Evolutionary conservation across 2,888 invertebrate species (phyloP).

Genomic region (Ophioninae sp.): DNA sequence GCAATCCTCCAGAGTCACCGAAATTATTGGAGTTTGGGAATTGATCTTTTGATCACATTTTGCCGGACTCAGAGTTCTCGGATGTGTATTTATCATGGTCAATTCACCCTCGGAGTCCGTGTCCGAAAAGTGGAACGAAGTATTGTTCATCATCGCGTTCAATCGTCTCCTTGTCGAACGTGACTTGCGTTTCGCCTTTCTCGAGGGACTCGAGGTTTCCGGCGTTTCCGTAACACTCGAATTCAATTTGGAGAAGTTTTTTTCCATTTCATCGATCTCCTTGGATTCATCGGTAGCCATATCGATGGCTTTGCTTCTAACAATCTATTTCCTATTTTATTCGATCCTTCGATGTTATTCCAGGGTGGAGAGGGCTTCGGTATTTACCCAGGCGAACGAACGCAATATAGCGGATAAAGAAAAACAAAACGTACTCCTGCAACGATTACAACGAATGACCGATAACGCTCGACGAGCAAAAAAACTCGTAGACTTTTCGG

Average conservation of each 20-base stretch:
- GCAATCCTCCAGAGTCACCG: slow-evolving; percentile 70
- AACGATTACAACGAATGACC: slow-evolving; percentile 38
- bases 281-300: slow-evolving; percentile 37
- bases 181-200: slow-evolving; percentile 75
- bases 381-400: neutral
- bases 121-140: slow-evolving; percentile 78
- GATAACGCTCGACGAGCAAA: neutral
- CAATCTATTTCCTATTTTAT: neutral
- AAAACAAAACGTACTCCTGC: slow-evolving; percentile 41
- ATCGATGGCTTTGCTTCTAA: neutral
- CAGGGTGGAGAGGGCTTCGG: neutral
- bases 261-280: slow-evolving; percentile 17
- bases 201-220: slow-evolving; percentile 40
- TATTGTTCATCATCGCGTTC: slow-evolving; percentile 77
- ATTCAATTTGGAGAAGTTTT: slow-evolving; percentile 55
- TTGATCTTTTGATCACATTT: slow-evolving; percentile 31
- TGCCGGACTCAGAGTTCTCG: slow-evolving; percentile 54
- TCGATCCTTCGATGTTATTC: neutral
- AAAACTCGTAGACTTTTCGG: neutral
- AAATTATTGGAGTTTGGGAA: slow-evolving; percentile 71
- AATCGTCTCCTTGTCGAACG: slow-evolving; percentile 75
- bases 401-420: slow-evolving; percentile 2
- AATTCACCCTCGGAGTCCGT: slow-evolving; percentile 79
- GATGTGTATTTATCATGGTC: slow-evolving; percentile 64
- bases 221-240: slow-evolving; percentile 43